These are phyloP conservation scores for Bolborhynchus lineola DNA, from an alignment of 2,113 vertebrate species.

Conservation along the genomic window DNA sequence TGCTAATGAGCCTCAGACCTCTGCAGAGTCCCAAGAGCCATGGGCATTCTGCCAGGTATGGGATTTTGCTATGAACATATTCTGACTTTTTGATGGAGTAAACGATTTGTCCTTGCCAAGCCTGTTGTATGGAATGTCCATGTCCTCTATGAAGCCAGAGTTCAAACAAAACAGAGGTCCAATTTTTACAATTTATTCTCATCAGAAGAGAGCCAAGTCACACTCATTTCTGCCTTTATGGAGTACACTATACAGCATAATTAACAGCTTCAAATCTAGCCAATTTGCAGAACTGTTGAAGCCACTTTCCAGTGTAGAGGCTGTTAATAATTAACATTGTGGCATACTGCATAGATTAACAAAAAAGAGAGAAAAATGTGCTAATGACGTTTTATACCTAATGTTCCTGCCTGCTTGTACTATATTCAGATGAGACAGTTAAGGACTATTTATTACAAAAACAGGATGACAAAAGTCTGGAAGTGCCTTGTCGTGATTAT, in stretches of 20 bases:
- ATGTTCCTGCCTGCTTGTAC: background rate
- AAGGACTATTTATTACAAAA: background rate
- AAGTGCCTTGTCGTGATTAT: background rate
- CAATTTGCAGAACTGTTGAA: background rate
- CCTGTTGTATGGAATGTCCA: background rate
- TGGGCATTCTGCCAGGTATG: background rate
- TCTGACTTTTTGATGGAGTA: background rate
- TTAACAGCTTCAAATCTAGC: constrained; percentile 20
- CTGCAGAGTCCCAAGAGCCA: background rate
- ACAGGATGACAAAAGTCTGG: background rate
- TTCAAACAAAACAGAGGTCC: constrained; percentile 3
- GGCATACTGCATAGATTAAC: background rate
- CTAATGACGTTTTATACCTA: background rate
- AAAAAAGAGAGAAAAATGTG: background rate
- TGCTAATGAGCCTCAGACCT: background rate
- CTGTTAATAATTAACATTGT: constrained; percentile 1
- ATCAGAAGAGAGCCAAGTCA: constrained; percentile 16
- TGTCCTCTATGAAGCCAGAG: background rate
- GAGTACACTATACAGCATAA: background rate
- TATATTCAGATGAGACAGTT: background rate
- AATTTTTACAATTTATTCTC: constrained; percentile 37
- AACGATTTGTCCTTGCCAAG: background rate
- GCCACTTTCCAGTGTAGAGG: background rate
- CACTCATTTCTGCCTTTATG: constrained; percentile 15
- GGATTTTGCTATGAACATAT: background rate